These are phyloP conservation scores for Macrosteles quadrilineatus DNA, from an alignment of 1,140 invertebrate species.

Conservation along the genomic window DNA sequence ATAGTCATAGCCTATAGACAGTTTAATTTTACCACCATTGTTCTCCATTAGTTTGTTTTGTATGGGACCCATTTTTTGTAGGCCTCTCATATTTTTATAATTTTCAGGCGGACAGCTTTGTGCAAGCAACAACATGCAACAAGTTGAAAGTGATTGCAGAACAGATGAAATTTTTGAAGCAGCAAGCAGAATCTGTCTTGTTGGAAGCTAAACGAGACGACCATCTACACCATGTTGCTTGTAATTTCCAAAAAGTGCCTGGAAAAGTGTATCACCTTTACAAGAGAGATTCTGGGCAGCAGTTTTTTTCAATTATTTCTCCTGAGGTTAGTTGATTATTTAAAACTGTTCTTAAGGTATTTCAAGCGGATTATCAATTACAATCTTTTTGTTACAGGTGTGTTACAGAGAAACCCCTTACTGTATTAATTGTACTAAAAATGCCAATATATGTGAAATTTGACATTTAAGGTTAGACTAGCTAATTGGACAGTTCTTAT, in stretches of 20 bases:
- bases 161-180: slow-evolving; percentile 65
- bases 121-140: slow-evolving; percentile 60
- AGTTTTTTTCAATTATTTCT: slow-evolving; percentile 72
- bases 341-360: background rate
- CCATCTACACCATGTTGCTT: slow-evolving; percentile 64
- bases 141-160: slow-evolving; percentile 69
- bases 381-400: background rate
- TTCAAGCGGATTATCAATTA: background rate
- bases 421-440: background rate
- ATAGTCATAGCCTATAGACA: too few species aligned
- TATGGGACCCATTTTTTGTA: too few species aligned
- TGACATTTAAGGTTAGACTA: background rate
- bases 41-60: too few species aligned
- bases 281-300: slow-evolving; percentile 60
- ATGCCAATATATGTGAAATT: background rate
- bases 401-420: background rate
- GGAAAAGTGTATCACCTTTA: slow-evolving; percentile 74
- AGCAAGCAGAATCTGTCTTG: slow-evolving; percentile 64
- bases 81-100: too few species aligned
- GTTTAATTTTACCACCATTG: too few species aligned
- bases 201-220: slow-evolving; percentile 61
- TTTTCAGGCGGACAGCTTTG: slow-evolving; percentile 60
- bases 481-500: background rate
- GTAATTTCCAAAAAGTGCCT: slow-evolving; percentile 71
- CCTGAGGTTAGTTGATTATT: slow-evolving; percentile 57